phyloP scores from a whole-genome alignment of 2,797 vertebrate species.

The Gallinago solitaria region DNA sequence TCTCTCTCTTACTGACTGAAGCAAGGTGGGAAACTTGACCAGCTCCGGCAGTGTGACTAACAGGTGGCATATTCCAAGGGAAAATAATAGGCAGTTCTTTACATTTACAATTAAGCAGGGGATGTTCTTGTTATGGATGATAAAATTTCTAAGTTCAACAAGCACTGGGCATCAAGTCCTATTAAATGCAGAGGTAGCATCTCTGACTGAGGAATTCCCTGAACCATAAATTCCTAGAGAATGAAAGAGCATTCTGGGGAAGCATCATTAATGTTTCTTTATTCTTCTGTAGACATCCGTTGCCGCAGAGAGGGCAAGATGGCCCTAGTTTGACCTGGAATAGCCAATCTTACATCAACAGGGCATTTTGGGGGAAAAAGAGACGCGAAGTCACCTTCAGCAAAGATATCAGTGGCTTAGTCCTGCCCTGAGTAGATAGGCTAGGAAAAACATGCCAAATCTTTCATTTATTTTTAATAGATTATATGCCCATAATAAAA shows the following conservation, averaged over 20 bases:
- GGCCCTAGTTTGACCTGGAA: background rate
- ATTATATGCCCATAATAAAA: background rate
- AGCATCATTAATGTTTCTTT: background rate
- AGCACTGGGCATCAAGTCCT: background rate
- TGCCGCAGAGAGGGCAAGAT: background rate
- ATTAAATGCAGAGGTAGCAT: background rate
- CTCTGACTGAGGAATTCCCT: background rate
- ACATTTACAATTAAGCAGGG: background rate
- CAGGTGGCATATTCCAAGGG: background rate
- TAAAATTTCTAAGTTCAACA: background rate
- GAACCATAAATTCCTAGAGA: background rate
- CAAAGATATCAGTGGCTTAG: background rate
- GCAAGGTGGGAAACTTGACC: background rate
- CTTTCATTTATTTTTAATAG: constrained; percentile 17
- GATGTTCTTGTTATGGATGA: background rate
- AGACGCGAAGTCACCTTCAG: background rate
- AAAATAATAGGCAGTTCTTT: background rate
- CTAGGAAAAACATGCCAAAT: background rate
- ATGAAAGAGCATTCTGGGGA: background rate
- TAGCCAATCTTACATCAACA: background rate
- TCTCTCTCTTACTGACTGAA: background rate
- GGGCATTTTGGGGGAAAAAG: background rate
- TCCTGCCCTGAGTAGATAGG: background rate
- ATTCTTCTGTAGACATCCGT: background rate
- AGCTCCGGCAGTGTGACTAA: background rate